A percentile compares a stretch with the other conserved stretches of the same genome.
Conservation (phyloP, 2,797 vertebrate genomes). For the Ateles fusciceps region DNA sequence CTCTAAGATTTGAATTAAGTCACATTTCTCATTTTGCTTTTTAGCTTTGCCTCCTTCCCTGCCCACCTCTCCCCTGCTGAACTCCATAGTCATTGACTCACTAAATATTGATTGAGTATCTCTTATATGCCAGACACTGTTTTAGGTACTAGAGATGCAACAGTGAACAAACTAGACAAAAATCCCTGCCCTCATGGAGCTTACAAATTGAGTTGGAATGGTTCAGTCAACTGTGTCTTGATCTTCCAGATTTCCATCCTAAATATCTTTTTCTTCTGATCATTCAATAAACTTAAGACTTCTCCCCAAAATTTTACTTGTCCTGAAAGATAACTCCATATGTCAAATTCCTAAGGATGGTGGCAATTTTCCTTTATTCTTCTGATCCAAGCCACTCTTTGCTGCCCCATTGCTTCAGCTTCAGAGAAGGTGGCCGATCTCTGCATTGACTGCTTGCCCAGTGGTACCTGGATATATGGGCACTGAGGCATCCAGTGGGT, state of each 20-base stretch:
- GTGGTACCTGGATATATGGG: not conserved
- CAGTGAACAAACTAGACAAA: not conserved
- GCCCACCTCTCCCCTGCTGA: not conserved
- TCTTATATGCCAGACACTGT: not conserved
- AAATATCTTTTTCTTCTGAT: not conserved
- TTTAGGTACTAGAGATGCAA: not conserved
- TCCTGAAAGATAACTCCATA: not conserved
- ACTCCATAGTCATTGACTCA: not conserved
- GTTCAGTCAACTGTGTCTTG: not conserved
- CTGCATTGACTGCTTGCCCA: not conserved
- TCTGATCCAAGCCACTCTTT: not conserved
- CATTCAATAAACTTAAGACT: not conserved
- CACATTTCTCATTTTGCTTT: not conserved
- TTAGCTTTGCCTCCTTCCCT: not conserved
- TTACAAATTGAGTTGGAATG: not conserved
- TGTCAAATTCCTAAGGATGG: not conserved
- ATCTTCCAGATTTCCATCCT: not conserved
- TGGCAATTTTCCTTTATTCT: not conserved
- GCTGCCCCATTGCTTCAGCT: not conserved
- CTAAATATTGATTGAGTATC: not conserved
- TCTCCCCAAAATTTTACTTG: not conserved
- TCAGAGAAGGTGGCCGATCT: not conserved
- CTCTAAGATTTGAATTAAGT: not conserved
- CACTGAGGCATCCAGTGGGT: not conserved
- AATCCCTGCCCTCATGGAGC: not conserved